phyloP scores from a whole-genome alignment of 2,888 invertebrate species.

The Philonicus albiceps region DNA sequence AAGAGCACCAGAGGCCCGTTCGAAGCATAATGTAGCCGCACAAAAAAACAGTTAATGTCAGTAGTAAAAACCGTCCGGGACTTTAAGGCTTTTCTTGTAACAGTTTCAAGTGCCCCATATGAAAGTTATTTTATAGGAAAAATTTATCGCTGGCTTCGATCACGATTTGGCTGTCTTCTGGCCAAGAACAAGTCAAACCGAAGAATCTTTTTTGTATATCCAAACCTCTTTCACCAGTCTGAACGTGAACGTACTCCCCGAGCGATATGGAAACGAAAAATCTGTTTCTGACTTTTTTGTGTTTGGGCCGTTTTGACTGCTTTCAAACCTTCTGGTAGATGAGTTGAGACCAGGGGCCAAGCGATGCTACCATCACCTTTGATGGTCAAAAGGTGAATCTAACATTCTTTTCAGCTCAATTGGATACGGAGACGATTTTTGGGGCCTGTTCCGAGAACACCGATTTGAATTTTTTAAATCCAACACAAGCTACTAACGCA shows the following conservation, averaged over 20 bases:
- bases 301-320: background rate
- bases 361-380: background rate
- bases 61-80: conserved; percentile 5
- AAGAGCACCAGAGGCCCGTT: background rate
- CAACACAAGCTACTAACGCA: background rate
- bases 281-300: background rate
- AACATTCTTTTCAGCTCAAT: background rate
- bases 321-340: background rate
- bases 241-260: conserved; percentile 4
- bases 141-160: conserved; percentile 40
- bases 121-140: conserved; percentile 40
- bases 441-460: background rate
- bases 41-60: conserved; percentile 25
- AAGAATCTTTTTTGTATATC: conserved; percentile 5
- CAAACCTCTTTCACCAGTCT: conserved; percentile 27
- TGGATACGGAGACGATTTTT: background rate
- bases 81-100: conserved; percentile 30
- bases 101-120: conserved; percentile 39
- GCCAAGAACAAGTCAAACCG: conserved; percentile 41
- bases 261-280: conserved; percentile 16
- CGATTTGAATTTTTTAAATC: background rate
- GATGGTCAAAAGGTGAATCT: background rate
- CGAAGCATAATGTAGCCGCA: background rate
- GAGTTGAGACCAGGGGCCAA: background rate
- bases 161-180: conserved; percentile 46